Percentiles rank a stretch among this genome's conserved stretches.
These are phyloP conservation scores for Gryllus longicercus DNA, from an alignment of 2,888 invertebrate species.

Conservation along the genomic window DNA sequence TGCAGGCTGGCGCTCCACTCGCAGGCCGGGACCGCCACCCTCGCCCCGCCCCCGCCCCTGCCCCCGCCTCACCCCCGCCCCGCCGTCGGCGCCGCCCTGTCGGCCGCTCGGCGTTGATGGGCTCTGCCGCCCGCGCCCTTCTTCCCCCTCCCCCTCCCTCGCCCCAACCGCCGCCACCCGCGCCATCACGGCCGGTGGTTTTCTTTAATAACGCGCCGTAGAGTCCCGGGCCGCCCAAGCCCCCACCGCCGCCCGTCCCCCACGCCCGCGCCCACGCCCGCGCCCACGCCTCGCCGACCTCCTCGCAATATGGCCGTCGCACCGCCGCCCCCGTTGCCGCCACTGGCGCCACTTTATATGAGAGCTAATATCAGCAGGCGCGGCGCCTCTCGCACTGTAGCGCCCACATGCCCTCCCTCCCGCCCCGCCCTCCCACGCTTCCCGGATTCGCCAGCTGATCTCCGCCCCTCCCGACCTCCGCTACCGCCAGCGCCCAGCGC, in stretches of 20 bases:
- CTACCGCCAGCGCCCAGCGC: no score
- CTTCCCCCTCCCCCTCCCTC: no score
- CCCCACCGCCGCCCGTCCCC: neutral
- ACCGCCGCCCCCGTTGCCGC: neutral
- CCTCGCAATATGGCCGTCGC: neutral
- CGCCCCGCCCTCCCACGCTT: neutral
- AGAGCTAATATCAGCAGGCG: neutral
- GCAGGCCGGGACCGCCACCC: neutral
- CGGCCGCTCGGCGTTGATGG: neutral
- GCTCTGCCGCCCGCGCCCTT: neutral
- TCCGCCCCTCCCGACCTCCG: no score
- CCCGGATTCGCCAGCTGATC: neutral
- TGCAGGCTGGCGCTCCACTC: no score
- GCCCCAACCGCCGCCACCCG: neutral
- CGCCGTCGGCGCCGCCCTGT: neutral
- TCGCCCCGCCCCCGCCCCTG: neutral
- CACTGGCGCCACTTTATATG: neutral
- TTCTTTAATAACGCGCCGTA: conserved; percentile 2
- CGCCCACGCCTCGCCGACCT: neutral
- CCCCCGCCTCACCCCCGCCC: no score
- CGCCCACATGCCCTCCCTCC: neutral
- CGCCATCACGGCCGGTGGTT: conserved; percentile 5
- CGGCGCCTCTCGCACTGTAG: neutral
- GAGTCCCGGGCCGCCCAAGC: neutral
- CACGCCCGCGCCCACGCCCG: neutral